Conservation (phyloP, 2,113 vertebrate species). For the Zapornia atra region DNA sequence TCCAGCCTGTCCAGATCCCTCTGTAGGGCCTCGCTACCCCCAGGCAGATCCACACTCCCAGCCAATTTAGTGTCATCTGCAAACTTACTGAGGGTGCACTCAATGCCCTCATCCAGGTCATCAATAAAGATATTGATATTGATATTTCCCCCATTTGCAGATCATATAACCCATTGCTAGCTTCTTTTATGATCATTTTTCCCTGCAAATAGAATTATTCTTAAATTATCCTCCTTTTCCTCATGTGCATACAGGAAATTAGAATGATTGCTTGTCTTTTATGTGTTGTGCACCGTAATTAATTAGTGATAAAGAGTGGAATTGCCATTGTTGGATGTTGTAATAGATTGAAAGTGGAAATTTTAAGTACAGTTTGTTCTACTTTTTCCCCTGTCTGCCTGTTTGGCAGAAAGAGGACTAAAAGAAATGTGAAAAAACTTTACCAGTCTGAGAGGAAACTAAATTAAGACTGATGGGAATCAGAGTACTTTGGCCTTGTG, state of each 20-base stretch:
- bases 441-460: background rate
- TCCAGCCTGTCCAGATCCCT: too few species aligned
- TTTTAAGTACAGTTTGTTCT: background rate
- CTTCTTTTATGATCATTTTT: background rate
- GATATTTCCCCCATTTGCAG: background rate
- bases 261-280: background rate
- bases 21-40: too few species aligned
- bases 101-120: too few species aligned
- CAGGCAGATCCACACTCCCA: too few species aligned
- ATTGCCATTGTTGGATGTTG: background rate
- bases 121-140: too few species aligned
- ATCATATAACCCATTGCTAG: background rate
- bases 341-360: background rate
- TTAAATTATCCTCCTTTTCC: background rate
- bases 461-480: background rate
- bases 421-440: background rate
- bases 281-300: rapidly evolving
- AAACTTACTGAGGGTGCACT: too few species aligned
- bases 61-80: too few species aligned
- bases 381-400: too few species aligned
- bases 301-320: background rate
- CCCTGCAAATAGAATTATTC: background rate
- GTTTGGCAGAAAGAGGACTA: background rate
- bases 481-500: background rate
- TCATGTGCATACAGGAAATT: rapidly evolving